These are phyloP conservation scores for Keiferia lycopersicella DNA, from an alignment of 2,888 invertebrate genomes.

Conservation along the genomic window DNA sequence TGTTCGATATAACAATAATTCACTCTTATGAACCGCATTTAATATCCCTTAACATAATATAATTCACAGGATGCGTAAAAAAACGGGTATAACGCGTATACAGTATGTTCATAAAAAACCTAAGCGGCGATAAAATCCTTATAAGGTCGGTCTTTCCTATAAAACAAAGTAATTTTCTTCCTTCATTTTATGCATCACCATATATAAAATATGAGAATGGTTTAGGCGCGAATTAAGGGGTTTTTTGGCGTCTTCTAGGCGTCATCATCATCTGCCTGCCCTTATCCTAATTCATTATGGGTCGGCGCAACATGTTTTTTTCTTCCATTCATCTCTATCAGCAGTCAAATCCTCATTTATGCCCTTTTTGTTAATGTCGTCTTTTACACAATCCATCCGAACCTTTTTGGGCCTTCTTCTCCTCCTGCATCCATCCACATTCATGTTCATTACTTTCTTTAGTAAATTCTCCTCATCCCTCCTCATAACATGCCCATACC, in stretches of 20 bases:
- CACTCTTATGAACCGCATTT: not conserved
- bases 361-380: too few relatives aligned
- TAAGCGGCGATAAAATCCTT: constrained; percentile 37
- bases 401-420: too few relatives aligned
- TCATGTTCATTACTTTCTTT: too few relatives aligned
- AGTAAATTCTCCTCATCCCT: too few relatives aligned
- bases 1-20: constrained; percentile 4
- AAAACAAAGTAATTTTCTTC: constrained; percentile 41
- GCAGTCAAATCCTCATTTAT: too few relatives aligned
- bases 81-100: constrained; percentile 14
- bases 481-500: too few relatives aligned
- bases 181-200: constrained; percentile 22
- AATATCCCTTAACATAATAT: constrained; percentile 30
- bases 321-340: too few relatives aligned
- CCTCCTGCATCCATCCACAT: too few relatives aligned
- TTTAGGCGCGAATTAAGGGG: constrained; percentile 10
- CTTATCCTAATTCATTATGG: too few relatives aligned
- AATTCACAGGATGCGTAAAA: constrained; percentile 25
- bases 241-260: constrained; percentile 8
- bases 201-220: constrained; percentile 28
- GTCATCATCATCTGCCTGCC: not conserved
- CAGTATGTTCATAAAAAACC: constrained; percentile 29
- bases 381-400: too few relatives aligned
- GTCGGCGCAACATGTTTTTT: too few relatives aligned
- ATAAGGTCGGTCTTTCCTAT: constrained; percentile 35